phyloP scores from a whole-genome alignment of 2,888 invertebrate species.

The Pasiphila rectangulata region DNA sequence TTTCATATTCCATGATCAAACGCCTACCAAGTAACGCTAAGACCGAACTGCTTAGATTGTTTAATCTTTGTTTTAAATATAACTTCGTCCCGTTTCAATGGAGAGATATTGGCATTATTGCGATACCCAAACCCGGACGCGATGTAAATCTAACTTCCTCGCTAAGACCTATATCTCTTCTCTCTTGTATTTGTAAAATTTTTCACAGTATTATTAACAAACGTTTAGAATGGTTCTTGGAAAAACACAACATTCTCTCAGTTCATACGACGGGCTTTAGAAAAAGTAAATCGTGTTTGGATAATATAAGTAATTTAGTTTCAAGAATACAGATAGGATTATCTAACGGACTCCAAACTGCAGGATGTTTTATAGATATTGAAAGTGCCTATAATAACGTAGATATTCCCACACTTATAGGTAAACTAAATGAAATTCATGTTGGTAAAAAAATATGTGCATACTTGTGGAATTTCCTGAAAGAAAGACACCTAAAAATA shows the following conservation, averaged over 20 bases:
- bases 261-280: background rate
- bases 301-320: background rate
- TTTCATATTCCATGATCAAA: constrained; percentile 15
- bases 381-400: constrained; percentile 4
- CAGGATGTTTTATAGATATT: background rate
- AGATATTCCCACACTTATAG: background rate
- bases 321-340: background rate
- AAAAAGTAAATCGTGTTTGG: background rate
- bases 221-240: background rate
- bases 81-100: constrained; percentile 4
- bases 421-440: background rate
- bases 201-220: background rate
- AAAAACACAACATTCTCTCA: background rate
- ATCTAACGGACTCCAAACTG: background rate
- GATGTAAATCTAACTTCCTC: background rate
- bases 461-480: background rate
- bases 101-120: background rate
- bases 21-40: background rate
- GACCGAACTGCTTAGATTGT: background rate
- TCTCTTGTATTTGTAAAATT: background rate
- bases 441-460: background rate
- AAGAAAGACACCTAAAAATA: constrained; percentile 2
- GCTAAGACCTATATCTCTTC: background rate
- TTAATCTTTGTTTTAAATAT: background rate
- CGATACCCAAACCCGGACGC: background rate